phyloP scores from a whole-genome alignment of 1,140 invertebrate genomes.

The Dendroctonus ponderosae region DNA sequence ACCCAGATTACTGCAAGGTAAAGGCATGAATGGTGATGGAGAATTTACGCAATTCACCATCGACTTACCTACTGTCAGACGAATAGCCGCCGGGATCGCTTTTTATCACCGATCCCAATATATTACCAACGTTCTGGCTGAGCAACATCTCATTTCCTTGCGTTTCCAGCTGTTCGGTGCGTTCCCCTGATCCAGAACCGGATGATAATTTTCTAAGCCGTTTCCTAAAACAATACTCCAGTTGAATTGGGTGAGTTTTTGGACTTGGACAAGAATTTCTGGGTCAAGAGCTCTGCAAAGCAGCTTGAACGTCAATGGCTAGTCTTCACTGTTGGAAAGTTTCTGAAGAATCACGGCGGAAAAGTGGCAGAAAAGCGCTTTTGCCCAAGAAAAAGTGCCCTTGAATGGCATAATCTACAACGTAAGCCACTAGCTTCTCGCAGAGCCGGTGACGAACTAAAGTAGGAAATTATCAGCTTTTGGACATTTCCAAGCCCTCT shows the following conservation, averaged over 20 bases:
- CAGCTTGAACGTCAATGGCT: no score
- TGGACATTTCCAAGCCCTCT: no score
- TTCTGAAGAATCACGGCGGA: no score
- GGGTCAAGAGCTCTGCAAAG: no score
- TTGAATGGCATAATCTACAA: no score
- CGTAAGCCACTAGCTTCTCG: no score
- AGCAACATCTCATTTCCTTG: constrained; percentile 55
- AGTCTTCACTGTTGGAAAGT: no score
- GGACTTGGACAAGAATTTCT: no score
- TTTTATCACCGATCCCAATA: constrained; percentile 55
- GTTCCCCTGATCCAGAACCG: constrained; percentile 62
- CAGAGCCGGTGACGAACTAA: no score
- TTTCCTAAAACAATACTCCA: constrained; percentile 52
- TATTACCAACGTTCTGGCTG: constrained; percentile 38
- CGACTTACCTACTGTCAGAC: constrained; percentile 22
- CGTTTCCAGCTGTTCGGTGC: constrained; percentile 41
- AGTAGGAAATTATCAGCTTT: background rate
- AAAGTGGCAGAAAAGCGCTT: no score
- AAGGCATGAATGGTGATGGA: background rate
- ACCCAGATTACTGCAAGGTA: constrained; percentile 29
- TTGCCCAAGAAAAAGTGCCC: no score
- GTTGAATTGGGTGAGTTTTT: constrained; percentile 2
- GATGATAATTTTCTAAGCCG: constrained; percentile 70
- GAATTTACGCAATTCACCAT: background rate
- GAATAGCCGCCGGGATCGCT: constrained; percentile 50